A percentile compares a stretch with the other conserved stretches of the same genome.
Evolutionary conservation across 2,888 invertebrate species (phyloP).

Genomic region (Tetranychus truncatus): DNA sequence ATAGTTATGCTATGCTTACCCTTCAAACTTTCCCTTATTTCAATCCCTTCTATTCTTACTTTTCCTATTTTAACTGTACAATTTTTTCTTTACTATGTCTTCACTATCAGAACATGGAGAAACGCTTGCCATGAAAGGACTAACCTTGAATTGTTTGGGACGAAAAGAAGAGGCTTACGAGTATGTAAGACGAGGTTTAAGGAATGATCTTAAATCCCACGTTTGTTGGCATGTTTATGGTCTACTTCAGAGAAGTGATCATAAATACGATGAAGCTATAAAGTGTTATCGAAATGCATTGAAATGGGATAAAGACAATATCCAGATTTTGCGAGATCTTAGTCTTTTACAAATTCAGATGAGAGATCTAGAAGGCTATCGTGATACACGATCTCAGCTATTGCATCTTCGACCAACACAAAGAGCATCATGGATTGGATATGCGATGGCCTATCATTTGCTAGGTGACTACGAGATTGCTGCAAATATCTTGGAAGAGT

Average conservation of each 20-base stretch:
- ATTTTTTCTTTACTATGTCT: neutral
- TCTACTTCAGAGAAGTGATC: constrained; percentile 80
- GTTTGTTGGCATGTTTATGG: constrained; percentile 99
- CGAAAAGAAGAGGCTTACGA: constrained; percentile 97
- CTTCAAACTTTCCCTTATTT: neutral
- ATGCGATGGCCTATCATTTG: constrained; percentile 96
- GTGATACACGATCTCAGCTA: constrained; percentile 92
- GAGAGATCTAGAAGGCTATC: constrained; percentile 78
- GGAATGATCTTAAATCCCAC: constrained; percentile 88
- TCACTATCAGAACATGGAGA: constrained; percentile 38
- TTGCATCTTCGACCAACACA: constrained; percentile 90
- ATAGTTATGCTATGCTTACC: neutral
- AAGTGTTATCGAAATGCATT: constrained; percentile 97
- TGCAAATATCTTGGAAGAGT: constrained; percentile 83
- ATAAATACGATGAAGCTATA: constrained; percentile 98
- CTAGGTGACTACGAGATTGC: constrained; percentile 92
- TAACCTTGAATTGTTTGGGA: constrained; percentile 89
- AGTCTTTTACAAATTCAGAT: constrained; percentile 96
- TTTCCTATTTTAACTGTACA: neutral
- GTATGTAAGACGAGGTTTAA: constrained; percentile 77
- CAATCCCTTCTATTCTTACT: neutral
- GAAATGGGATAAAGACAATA: constrained; percentile 95
- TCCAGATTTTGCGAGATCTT: constrained; percentile 90
- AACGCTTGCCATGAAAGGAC: constrained; percentile 97
- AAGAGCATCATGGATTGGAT: constrained; percentile 96